Evolutionary conservation across 2,113 vertebrate genomes (phyloP), one percentile per base, ranked within the genome.

Genomic region (Antechinus flavipes): DNA sequence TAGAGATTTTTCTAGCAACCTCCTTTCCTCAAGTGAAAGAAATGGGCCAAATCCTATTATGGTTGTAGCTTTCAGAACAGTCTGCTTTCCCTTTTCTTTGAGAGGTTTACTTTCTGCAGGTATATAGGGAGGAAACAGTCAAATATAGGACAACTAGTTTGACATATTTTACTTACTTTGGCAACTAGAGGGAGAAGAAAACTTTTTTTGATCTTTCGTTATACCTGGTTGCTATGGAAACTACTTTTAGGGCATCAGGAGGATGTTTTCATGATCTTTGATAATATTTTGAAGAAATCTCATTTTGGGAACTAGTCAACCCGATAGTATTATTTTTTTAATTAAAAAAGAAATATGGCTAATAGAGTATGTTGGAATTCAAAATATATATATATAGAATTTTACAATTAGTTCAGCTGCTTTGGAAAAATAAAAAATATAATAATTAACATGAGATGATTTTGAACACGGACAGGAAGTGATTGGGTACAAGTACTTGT

Each of bases 391-490:
- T 0, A 46, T 42, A 90, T 4, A 0, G 16, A 23, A 26, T 30
- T 55, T 54, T 91, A 25, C 46, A 56, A 12, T 94, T 25, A 50
- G 53, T 68, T 16, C 26, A 50, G 16, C 27, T 42, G 30, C 52
- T 56, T 76, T 54, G 26, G 53, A 84, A 56, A 68, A 96, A 56
- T 68, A 76, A 90, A 92, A 47, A 2, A 35, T 58, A 46, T 19
- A 16, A 0, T 42, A 12, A 23, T 54, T 42, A 46, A 26, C 1
- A 2, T 22, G 30, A 53, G 3, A 3, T 89, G 6, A 47, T 8
- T 27, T 47, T 35, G 47, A n/a, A 61, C 25, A 52, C 10, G 10
- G 2, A 0, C 0, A 26, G 46, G 50, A 52, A 6, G 10, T 10
- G 50, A 14, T 35, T 23, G 25, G 9, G 3, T 8, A 12, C 16